Base-by-base conservation (phyloP, 2,113 vertebrate species). In the Dolichotis patagonum region DNA sequence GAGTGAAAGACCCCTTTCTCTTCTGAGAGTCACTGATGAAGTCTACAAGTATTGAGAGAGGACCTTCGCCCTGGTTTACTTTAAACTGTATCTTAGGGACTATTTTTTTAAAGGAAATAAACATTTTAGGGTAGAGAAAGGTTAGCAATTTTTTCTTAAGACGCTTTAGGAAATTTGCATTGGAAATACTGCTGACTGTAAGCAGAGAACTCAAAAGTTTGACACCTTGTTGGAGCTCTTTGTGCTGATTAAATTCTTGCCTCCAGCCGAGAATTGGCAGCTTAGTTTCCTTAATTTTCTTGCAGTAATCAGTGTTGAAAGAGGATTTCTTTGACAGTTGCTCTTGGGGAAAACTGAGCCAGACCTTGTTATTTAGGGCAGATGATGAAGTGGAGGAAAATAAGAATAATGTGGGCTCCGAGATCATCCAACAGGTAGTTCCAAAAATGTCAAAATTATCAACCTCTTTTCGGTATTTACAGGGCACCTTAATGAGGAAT, bases 271-370 rank as follows among this genome's bases (percentile, higher is more conserved):
- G 71, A 96, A 92, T 5, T 98, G 96, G 96, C 97, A 97, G 86
- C 82, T 85, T 95, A 54, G 95, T 97, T 58, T 71, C 85, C 90
- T 90, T 97, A n/a, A 73, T 97, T 97, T 96, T 98, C 93, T 82
- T 77, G 87, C 52, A 63, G 80, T 86, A 97, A 97, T 97, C 65
- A n/a, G 93, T 92, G 94, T 43, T 90, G 65, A 97, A 97, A 97
- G 97, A 90, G 52, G 7, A 10, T 96, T 97, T 97, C 96, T 97
- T 97, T 98, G 92, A 92, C 96, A 96, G 85, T 8, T 22, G 91
- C 88, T 97, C 96, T 95, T 93, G 67, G 75, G 89, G 90, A 91
- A 97, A 96, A 91, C 88, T 90, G 87, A 94, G 97, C 77, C 65
- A 26, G 60, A 96, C 38, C 67, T 96, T 96, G 95, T 96, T 97